A percentile compares a stretch with the other conserved stretches of the same genome.
phyloP scores from a whole-genome alignment of 2,797 vertebrate species.

The Otolemur crassicaudatus region DNA sequence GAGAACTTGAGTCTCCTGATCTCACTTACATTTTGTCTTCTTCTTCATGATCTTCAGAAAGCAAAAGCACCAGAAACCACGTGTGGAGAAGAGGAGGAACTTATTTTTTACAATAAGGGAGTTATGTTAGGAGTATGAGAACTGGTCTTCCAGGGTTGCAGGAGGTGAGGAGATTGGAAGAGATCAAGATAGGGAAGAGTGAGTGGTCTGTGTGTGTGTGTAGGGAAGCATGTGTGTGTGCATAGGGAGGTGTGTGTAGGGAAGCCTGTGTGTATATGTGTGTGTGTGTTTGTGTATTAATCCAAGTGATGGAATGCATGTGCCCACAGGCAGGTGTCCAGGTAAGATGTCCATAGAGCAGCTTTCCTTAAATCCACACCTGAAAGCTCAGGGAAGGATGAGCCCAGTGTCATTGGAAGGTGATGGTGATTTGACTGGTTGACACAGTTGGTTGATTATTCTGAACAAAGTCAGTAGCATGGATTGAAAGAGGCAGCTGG shows the following conservation, averaged over 20 bases:
- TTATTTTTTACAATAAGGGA: neutral
- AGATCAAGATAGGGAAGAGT: neutral
- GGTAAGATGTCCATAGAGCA: neutral
- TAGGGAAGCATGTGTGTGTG: neutral
- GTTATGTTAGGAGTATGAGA: neutral
- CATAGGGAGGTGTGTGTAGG: neutral
- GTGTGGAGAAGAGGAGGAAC: neutral
- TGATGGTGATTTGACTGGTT: neutral
- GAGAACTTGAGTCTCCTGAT: neutral
- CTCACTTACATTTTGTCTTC: neutral
- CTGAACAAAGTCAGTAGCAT: neutral
- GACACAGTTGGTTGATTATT: neutral
- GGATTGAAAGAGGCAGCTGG: slow-evolving; percentile 27
- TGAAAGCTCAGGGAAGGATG: neutral
- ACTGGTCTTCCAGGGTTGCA: neutral
- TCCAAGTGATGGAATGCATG: neutral
- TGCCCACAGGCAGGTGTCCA: neutral
- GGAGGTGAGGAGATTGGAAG: neutral
- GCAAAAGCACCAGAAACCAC: neutral
- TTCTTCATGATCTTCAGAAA: neutral
- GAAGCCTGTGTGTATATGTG: neutral
- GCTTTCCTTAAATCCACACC: neutral
- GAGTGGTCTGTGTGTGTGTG: neutral
- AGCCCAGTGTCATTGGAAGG: no score
- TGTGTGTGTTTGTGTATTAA: neutral